Conservation (phyloP, 2,797 vertebrate genomes). For the Nasua narica region DNA sequence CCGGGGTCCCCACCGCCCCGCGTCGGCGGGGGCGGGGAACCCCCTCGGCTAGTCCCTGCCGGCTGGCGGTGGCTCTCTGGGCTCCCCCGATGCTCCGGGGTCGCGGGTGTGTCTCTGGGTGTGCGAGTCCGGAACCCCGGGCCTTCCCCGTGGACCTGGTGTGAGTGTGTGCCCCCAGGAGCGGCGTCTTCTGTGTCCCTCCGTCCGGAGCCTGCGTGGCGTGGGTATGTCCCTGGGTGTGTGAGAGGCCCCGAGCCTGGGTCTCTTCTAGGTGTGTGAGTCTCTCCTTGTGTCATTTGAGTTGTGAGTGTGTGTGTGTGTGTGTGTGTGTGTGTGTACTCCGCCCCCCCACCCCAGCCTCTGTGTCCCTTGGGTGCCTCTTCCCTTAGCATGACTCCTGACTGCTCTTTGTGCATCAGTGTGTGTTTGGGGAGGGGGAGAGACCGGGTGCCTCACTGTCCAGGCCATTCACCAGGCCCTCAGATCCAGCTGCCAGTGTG, state of each 20-base stretch:
- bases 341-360: background rate
- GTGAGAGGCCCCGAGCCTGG: background rate
- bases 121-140: background rate
- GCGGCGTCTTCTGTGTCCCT: background rate
- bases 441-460: background rate
- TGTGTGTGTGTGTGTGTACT: background rate
- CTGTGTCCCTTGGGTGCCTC: background rate
- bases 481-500: background rate
- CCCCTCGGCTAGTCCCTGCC: background rate
- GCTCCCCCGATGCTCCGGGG: background rate
- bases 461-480: background rate
- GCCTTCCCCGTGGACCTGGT: background rate
- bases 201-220: background rate
- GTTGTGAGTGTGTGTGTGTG: background rate
- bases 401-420: slow-evolving; percentile 12
- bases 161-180: background rate
- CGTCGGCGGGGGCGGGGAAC: background rate
- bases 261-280: background rate
- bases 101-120: background rate
- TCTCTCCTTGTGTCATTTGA: background rate
- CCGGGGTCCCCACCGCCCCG: background rate
- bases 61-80: background rate
- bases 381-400: background rate
- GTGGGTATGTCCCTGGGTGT: background rate
- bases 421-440: too few species aligned